A percentile compares a stretch with the other conserved stretches of the same genome.
Conservation (phyloP, 1,140 invertebrate species). For the Pantala flavescens region DNA sequence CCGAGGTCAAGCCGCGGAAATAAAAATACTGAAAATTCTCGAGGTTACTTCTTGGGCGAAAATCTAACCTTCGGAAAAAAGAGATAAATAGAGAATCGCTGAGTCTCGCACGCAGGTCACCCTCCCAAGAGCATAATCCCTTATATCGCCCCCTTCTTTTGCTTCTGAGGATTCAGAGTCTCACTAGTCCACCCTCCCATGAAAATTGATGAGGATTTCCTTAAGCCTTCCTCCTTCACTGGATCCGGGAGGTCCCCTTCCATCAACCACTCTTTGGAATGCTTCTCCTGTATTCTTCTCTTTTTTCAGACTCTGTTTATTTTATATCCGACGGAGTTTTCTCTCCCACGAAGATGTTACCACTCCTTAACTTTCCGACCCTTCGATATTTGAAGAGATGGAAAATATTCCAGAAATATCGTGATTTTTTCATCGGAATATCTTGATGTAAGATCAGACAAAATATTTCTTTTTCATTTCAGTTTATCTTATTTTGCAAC, state of each 20-base stretch:
- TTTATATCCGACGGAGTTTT: too few species aligned
- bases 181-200: not conserved
- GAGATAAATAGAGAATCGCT: not conserved
- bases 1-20: not conserved
- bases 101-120: not conserved
- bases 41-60: not conserved
- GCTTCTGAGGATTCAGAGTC: not conserved
- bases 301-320: not conserved
- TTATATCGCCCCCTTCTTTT: not conserved
- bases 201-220: slow-evolving; percentile 9
- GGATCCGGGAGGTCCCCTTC: not conserved
- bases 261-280: not conserved
- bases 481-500: too few species aligned
- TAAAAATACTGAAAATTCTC: not conserved
- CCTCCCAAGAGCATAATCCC: not conserved
- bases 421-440: too few species aligned
- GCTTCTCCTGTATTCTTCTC: not conserved
- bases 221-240: slow-evolving; percentile 5
- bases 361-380: too few species aligned
- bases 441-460: too few species aligned
- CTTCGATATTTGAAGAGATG: too few species aligned
- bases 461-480: too few species aligned
- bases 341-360: too few species aligned
- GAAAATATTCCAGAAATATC: too few species aligned
- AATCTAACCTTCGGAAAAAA: too few species aligned